Conservation (phyloP, 1,140 invertebrate species). For the Diplogasteroides magnus region DNA sequence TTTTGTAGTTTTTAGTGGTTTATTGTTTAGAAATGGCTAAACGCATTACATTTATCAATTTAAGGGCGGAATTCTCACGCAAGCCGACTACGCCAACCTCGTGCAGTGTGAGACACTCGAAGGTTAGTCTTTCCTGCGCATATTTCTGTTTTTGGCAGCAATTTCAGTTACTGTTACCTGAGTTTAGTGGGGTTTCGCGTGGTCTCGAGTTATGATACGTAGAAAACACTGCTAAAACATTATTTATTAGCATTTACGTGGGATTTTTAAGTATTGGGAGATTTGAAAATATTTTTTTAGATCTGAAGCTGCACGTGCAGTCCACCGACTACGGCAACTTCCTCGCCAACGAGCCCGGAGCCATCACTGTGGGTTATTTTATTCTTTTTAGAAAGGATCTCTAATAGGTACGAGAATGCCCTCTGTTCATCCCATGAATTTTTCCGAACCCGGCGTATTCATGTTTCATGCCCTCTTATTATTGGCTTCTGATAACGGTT, state of each 20-base stretch:
- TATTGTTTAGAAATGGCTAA: too few species aligned
- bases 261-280: too few species aligned
- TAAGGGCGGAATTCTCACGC: constrained; percentile 93
- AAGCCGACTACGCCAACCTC: constrained; percentile 94
- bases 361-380: constrained; percentile 67
- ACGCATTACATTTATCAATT: too few species aligned
- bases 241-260: constrained; percentile 1
- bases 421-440: neutral
- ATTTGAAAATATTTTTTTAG: constrained; percentile 62
- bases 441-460: too few species aligned
- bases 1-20: too few species aligned
- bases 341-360: constrained; percentile 94
- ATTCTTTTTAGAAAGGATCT: too few species aligned
- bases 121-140: constrained; percentile 65
- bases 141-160: neutral
- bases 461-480: too few species aligned
- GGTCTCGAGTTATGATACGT: neutral
- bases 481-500: too few species aligned
- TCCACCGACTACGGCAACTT: constrained; percentile 98
- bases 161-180: neutral
- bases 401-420: too few species aligned
- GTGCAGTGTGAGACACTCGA: constrained; percentile 98
- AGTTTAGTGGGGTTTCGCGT: neutral
- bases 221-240: neutral
- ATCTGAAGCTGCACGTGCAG: constrained; percentile 96